Evolutionary conservation across 2,113 vertebrate genomes (phyloP).

Genomic region (Rhegmatorhina hoffmannsi): DNA sequence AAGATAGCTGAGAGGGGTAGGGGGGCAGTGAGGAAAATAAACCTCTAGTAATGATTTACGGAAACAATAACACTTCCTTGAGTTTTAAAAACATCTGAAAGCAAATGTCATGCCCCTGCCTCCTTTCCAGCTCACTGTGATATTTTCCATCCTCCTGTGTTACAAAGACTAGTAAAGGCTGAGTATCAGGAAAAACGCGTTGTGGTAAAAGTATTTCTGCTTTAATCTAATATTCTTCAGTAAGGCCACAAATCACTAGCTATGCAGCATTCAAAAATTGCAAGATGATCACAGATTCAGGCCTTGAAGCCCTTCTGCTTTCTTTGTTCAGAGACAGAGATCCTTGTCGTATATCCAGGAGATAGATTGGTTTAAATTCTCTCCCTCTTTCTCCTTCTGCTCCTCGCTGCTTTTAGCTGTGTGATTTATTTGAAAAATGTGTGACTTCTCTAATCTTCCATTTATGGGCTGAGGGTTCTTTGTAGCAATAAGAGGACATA

Average conservation of each 20-base stretch:
- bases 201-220: neutral
- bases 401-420: conserved; percentile 1
- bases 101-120: conserved; percentile 11
- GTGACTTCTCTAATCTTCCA: neutral
- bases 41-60: conserved; percentile 11
- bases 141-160: neutral
- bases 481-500: conserved; percentile 1
- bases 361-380: neutral
- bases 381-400: neutral
- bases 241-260: neutral
- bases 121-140: neutral
- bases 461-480: conserved; percentile 8
- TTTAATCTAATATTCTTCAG: conserved; percentile 5
- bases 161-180: neutral
- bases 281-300: neutral
- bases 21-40: neutral
- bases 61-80: conserved; percentile 36
- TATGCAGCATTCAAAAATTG: neutral
- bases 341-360: neutral
- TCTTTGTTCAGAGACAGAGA: conserved; percentile 35
- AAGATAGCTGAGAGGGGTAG: neutral
- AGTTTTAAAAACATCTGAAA: conserved; percentile 51
- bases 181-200: neutral
- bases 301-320: conserved; percentile 21
- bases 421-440: conserved; percentile 36